phyloP scores from a whole-genome alignment of 2,797 vertebrate genomes.

The Vespertilio murinus region DNA sequence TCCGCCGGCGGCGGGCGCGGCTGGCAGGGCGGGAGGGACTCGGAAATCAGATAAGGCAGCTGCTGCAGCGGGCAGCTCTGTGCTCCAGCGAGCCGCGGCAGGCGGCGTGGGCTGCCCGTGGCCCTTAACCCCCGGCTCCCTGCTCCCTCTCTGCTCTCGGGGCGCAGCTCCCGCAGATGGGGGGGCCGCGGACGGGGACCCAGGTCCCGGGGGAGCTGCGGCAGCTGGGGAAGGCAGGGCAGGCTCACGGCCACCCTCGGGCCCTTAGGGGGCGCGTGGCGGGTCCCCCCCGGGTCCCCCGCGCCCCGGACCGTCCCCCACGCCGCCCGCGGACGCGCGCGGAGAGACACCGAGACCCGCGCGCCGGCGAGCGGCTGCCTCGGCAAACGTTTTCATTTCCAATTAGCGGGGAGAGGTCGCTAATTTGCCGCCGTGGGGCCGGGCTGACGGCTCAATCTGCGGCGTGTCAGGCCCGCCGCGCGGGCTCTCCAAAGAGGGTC shows the following conservation, averaged over 20 bases:
- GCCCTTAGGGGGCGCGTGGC: constrained; percentile 65
- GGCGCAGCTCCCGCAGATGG: not conserved
- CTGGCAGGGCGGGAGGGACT: rapidly evolving
- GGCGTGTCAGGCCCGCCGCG: constrained; percentile 90
- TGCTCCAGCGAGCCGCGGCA: not conserved
- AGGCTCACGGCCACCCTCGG: not conserved
- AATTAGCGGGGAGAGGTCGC: constrained; percentile 96
- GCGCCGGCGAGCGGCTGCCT: constrained; percentile 84
- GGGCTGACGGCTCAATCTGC: constrained; percentile 98
- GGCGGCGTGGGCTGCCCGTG: not conserved
- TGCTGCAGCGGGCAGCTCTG: not conserved
- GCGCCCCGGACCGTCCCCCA: not conserved
- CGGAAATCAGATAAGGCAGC: not conserved
- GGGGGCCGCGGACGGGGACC: not conserved
- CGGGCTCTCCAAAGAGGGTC: constrained; percentile 89
- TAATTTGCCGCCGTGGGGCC: constrained; percentile 93
- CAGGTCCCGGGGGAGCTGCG: rapidly evolving
- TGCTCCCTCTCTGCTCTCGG: not conserved
- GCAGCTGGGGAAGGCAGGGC: not conserved
- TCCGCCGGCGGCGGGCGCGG: rapidly evolving
- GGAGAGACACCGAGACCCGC: constrained; percentile 80
- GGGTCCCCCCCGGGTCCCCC: constrained; percentile 64
- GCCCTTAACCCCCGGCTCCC: not conserved
- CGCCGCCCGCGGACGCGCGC: constrained; percentile 75
- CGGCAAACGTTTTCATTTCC: constrained; percentile 95